Evolutionary conservation across 2,888 invertebrate species (phyloP).

Genomic region (Drosophila neotestacea): DNA sequence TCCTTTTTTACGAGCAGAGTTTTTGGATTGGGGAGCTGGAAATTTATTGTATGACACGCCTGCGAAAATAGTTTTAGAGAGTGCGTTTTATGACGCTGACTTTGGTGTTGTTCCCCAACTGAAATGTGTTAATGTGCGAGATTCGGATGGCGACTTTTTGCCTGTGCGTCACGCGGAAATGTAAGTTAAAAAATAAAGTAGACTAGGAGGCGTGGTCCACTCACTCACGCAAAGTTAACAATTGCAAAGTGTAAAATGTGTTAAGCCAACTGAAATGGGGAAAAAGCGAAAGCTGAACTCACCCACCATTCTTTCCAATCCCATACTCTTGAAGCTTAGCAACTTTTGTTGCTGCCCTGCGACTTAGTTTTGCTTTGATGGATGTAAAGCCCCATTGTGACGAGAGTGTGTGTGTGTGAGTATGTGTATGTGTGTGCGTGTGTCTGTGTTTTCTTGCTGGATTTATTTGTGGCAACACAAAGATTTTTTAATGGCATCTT

Average conservation of each 20-base stretch:
- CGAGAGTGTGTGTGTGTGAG: constrained; percentile 17
- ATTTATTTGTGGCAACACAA: constrained; percentile 79
- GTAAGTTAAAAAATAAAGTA: constrained; percentile 38
- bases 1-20: constrained; percentile 38
- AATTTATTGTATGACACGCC: constrained; percentile 74
- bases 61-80: constrained; percentile 74
- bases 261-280: constrained; percentile 77
- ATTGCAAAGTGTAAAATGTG: constrained; percentile 80
- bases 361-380: constrained; percentile 79
- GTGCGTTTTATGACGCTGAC: constrained; percentile 65
- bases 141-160: constrained; percentile 52
- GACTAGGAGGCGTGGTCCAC: constrained; percentile 33
- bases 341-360: constrained; percentile 72
- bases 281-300: constrained; percentile 27
- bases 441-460: constrained; percentile 60
- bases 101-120: constrained; percentile 16
- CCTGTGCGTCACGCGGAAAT: constrained; percentile 33
- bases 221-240: constrained; percentile 58
- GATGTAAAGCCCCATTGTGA: constrained; percentile 70
- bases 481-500: constrained; percentile 81
- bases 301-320: constrained; percentile 1
- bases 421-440: constrained; percentile 26
- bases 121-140: constrained; percentile 77
- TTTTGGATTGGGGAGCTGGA: constrained; percentile 7
- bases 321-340: constrained; percentile 53